Percentiles rank a stretch among this genome's conserved stretches.
Evolutionary conservation across 2,888 invertebrate genomes (phyloP).

Genomic region (Metellina segmentata): DNA sequence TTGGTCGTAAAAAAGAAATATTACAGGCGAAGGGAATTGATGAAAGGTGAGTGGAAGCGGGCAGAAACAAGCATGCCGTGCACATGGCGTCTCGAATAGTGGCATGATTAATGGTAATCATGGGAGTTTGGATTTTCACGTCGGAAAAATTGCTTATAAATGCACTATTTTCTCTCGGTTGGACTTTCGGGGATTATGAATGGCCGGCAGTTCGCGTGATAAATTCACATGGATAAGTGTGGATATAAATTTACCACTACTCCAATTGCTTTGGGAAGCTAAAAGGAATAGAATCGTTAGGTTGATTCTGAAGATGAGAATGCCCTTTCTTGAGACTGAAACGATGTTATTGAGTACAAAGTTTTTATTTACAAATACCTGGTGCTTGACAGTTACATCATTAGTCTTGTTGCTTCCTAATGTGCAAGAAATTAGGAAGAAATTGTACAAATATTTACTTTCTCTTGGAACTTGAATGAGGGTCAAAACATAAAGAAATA

Average conservation of each 20-base stretch:
- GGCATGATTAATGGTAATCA: slow-evolving; percentile 19
- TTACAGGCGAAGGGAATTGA: slow-evolving; percentile 19
- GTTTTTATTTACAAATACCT: too few species aligned
- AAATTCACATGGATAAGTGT: background rate
- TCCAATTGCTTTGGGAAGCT: background rate
- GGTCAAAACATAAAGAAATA: too few species aligned
- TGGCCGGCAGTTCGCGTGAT: background rate
- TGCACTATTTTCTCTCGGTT: background rate
- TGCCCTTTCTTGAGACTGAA: too few species aligned
- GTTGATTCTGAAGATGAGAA: too few species aligned
- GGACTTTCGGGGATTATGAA: background rate
- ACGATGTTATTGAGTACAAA: too few species aligned
- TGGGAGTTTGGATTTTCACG: background rate
- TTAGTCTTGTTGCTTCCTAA: too few species aligned
- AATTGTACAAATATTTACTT: too few species aligned
- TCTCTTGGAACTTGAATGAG: too few species aligned
- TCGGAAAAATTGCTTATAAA: background rate
- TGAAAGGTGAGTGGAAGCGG: slow-evolving; percentile 4
- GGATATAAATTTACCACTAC: background rate
- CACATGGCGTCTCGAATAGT: background rate
- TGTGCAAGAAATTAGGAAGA: too few species aligned
- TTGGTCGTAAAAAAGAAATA: slow-evolving; percentile 36
- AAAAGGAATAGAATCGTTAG: too few species aligned
- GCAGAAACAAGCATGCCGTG: background rate
- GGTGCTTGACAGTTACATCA: too few species aligned